phyloP scores from a whole-genome alignment of 2,113 vertebrate genomes.

The Siniperca knerii region DNA sequence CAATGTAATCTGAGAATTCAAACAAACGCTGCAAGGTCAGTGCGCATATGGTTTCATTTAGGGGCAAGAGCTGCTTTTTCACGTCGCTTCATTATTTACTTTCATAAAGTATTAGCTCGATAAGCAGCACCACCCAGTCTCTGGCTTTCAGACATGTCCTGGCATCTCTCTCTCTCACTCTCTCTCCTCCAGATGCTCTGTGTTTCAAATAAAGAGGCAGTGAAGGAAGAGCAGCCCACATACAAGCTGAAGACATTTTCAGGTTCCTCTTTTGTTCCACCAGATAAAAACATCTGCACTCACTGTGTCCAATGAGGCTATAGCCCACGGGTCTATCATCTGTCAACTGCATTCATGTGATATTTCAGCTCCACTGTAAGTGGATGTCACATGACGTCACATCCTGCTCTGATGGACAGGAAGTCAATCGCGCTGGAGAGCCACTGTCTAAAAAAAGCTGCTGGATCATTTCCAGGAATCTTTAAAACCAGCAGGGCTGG shows the following conservation, averaged over 20 bases:
- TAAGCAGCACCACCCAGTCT: constrained; percentile 83
- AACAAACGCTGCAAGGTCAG: constrained; percentile 85
- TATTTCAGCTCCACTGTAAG: constrained; percentile 41
- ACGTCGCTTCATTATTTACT: constrained; percentile 84
- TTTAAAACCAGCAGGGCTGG: constrained; percentile 58
- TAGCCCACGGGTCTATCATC: constrained; percentile 31
- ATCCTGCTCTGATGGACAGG: constrained; percentile 82
- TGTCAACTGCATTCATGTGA: constrained; percentile 35
- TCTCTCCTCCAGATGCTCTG: constrained; percentile 38
- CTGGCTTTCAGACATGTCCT: constrained; percentile 60
- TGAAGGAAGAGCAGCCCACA: constrained; percentile 49
- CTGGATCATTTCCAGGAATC: constrained; percentile 77
- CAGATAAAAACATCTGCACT: constrained; percentile 35
- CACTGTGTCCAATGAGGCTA: constrained; percentile 12
- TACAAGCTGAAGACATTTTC: constrained; percentile 43
- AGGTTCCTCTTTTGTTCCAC: constrained; percentile 31
- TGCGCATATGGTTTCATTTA: constrained; percentile 85
- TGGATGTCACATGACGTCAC: constrained; percentile 76
- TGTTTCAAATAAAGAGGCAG: constrained; percentile 39
- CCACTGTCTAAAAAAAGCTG: constrained; percentile 79
- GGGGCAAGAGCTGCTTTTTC: constrained; percentile 74
- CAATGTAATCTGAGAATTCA: constrained; percentile 85
- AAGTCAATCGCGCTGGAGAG: constrained; percentile 66
- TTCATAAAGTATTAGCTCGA: constrained; percentile 85
- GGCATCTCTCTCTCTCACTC: constrained; percentile 23